A percentile compares a stretch with the other conserved stretches of the same genome.
phyloP scores from a whole-genome alignment of 2,888 invertebrate species.

The Cheilosia grossa region DNA sequence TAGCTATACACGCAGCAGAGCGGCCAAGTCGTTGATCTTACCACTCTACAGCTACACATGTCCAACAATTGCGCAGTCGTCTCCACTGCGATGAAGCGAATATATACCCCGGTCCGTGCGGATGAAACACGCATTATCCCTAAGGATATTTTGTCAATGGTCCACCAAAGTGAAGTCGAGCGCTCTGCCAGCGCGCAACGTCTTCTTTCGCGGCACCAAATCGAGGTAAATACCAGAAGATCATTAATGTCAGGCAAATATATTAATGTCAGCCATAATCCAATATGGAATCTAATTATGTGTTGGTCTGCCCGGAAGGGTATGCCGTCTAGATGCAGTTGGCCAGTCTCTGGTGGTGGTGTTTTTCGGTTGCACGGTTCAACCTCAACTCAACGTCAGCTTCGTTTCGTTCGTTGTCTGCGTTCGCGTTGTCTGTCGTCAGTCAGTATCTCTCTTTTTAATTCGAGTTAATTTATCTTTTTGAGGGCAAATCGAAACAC shows the following conservation, averaged over 20 bases:
- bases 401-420: slow-evolving; percentile 4
- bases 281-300: slow-evolving; percentile 77
- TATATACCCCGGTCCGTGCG: background rate
- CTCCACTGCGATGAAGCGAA: no score
- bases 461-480: slow-evolving; percentile 74
- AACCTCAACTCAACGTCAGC: slow-evolving; percentile 30
- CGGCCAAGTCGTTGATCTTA: slow-evolving; percentile 21
- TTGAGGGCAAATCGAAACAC: slow-evolving; percentile 71
- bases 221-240: slow-evolving; percentile 77
- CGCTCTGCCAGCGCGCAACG: slow-evolving; percentile 42
- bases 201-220: slow-evolving; percentile 76
- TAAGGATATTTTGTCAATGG: slow-evolving; percentile 74
- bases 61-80: slow-evolving; percentile 47
- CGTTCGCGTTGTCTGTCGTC: slow-evolving; percentile 41
- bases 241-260: slow-evolving; percentile 77
- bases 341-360: slow-evolving; percentile 35
- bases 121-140: slow-evolving; percentile 56
- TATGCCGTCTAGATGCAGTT: slow-evolving; percentile 49
- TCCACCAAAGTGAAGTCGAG: slow-evolving; percentile 36
- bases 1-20: background rate
- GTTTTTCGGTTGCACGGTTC: slow-evolving; percentile 67
- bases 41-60: slow-evolving; percentile 38
- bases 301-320: slow-evolving; percentile 72
- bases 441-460: slow-evolving; percentile 50
- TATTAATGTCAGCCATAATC: slow-evolving; percentile 77